Evolutionary conservation across 2,888 invertebrate genomes (phyloP).

Genomic region (Gari tellinella): DNA sequence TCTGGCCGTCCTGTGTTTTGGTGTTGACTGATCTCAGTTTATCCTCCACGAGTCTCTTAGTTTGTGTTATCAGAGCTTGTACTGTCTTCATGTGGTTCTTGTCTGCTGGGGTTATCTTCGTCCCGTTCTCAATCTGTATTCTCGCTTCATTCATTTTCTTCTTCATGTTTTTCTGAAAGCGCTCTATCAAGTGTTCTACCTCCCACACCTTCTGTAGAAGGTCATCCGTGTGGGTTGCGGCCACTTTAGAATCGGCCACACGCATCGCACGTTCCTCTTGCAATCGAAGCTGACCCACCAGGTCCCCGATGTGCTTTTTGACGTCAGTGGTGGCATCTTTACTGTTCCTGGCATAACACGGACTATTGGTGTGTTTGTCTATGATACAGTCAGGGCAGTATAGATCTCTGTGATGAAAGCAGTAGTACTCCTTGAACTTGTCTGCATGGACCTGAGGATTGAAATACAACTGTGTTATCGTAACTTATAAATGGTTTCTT

Average conservation of each 20-base stretch:
- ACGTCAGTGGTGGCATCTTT: slow-evolving; percentile 51
- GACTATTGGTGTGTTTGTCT: slow-evolving; percentile 54
- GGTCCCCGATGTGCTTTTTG: slow-evolving; percentile 51
- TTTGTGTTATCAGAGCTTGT: slow-evolving; percentile 48
- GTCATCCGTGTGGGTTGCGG: slow-evolving; percentile 53
- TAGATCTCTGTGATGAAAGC: slow-evolving; percentile 57
- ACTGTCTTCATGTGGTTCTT: slow-evolving; percentile 48
- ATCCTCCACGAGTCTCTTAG: slow-evolving; percentile 55
- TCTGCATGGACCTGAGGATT: slow-evolving; percentile 43
- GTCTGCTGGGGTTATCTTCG: slow-evolving; percentile 45
- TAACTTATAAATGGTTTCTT: too few species aligned
- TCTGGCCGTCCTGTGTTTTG: slow-evolving; percentile 55
- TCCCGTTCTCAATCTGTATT: slow-evolving; percentile 53
- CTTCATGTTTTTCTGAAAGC: slow-evolving; percentile 56
- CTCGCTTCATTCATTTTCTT: slow-evolving; percentile 53
- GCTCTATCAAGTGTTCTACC: slow-evolving; percentile 51
- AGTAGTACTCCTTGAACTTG: slow-evolving; percentile 62
- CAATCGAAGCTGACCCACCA: slow-evolving; percentile 50
- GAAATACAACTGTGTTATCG: too few species aligned
- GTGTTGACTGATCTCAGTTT: slow-evolving; percentile 44
- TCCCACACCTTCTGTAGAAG: slow-evolving; percentile 58
- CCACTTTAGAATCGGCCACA: slow-evolving; percentile 42
- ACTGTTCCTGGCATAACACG: slow-evolving; percentile 52
- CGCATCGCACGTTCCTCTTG: slow-evolving; percentile 55
- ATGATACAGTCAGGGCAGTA: slow-evolving; percentile 60